These are phyloP conservation scores for Diplogasteroides magnus DNA, from an alignment of 1,140 invertebrate species.

Conservation along the genomic window DNA sequence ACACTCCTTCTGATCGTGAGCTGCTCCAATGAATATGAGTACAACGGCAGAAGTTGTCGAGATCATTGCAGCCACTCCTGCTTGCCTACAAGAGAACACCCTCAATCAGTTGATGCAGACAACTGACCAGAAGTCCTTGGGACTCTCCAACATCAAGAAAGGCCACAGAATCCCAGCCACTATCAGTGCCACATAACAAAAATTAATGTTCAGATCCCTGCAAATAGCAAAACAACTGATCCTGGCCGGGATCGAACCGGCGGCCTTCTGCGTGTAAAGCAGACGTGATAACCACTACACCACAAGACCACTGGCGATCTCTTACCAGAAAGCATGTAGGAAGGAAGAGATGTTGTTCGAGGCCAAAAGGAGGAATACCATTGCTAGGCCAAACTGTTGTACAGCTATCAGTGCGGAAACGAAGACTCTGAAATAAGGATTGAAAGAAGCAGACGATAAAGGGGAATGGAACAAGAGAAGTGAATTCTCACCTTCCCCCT, in stretches of 20 bases:
- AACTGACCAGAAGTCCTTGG: conserved; percentile 69
- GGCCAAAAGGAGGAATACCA: conserved; percentile 63
- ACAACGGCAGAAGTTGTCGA: not conserved
- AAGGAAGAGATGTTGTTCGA: not conserved
- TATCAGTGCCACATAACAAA: conserved; percentile 67
- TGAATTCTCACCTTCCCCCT: conserved; percentile 27
- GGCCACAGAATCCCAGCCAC: conserved; percentile 63
- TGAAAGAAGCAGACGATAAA: not conserved
- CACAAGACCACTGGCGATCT: not conserved
- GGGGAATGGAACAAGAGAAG: not conserved
- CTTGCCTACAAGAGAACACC: not conserved
- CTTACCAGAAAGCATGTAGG: not conserved
- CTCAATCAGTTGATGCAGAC: not conserved
- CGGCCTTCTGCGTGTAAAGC: not conserved
- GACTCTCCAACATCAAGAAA: conserved; percentile 68
- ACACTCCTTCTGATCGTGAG: not conserved
- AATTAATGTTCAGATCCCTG: conserved; percentile 56
- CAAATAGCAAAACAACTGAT: not conserved
- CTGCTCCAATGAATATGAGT: not conserved
- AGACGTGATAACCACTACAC: not conserved
- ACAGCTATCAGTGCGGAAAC: conserved; percentile 46
- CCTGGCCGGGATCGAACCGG: not conserved
- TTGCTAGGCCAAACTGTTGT: conserved; percentile 50
- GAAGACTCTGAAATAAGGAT: conserved; percentile 36
- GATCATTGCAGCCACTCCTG: not conserved